Percentiles rank a stretch among this genome's conserved stretches.
phyloP scores from a whole-genome alignment of 1,140 invertebrate species.

The Vanessa atalanta region DNA sequence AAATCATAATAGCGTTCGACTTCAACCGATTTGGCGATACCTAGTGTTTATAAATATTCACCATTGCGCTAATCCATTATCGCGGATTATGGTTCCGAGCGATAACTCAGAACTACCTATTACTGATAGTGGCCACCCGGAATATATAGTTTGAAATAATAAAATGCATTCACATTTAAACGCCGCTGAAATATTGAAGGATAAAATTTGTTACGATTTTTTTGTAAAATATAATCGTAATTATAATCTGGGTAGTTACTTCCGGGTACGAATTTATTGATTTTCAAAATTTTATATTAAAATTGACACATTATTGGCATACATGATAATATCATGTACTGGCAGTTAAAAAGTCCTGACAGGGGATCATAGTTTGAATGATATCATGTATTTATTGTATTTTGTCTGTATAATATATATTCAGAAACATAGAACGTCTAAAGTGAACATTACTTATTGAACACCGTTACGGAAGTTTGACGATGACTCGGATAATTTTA shows the following conservation, averaged over 20 bases:
- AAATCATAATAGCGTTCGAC: conserved; percentile 12
- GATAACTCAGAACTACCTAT: conserved; percentile 63
- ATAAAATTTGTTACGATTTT: neutral
- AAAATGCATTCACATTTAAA: conserved; percentile 16
- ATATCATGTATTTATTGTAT: neutral
- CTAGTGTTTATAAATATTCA: conserved; percentile 72
- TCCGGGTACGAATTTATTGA: too few relatives aligned
- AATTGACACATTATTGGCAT: neutral
- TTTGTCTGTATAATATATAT: conserved; percentile 8
- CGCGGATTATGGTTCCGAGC: conserved; percentile 70
- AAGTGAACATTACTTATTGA: conserved; percentile 41
- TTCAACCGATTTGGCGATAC: conserved; percentile 59
- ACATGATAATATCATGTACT: too few relatives aligned
- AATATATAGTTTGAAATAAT: conserved; percentile 4
- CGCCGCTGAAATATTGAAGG: neutral
- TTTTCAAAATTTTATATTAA: neutral
- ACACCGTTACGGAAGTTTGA: conserved; percentile 59
- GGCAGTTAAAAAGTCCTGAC: neutral
- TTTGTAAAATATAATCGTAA: neutral
- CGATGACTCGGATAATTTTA: conserved; percentile 64
- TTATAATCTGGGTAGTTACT: neutral
- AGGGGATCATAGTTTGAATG: neutral
- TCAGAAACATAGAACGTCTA: conserved; percentile 21
- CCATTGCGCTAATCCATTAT: conserved; percentile 74
- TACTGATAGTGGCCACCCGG: conserved; percentile 26